Base-by-base conservation (phyloP, 2,888 invertebrate species). In the Drepana falcataria region DNA sequence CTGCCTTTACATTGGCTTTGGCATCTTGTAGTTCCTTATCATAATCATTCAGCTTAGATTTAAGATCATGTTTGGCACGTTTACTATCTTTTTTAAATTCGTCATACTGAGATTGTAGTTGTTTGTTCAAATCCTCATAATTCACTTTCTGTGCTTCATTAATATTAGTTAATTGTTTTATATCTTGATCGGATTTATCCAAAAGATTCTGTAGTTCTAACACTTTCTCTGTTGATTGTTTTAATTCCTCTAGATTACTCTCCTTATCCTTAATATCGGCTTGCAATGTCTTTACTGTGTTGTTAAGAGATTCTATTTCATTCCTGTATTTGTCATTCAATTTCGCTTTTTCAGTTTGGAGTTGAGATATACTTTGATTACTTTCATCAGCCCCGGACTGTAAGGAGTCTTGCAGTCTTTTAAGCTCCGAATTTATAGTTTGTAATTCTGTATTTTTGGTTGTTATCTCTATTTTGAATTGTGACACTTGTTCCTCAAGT, bases 1-100 rank as follows among this genome's bases (percentile, higher is more conserved):
- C 90, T 48, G 67, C 59, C 59, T 83, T 83, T 34, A 86, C 65
- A 59, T 81, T 85, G 48, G 83, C 83, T 73, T 83, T 90, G 51
- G 85, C 81, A 56, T 82, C 81, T 59, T 79, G 74, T 56, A 86
- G 69, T 66, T 85, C 79, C 63, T 85, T 87, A 58, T 91, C 87
- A 55, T 84, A 83, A 34, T 85, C 94, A 59, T 93, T 93, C 56
- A 96, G 73, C 69, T 93, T 93, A 35, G 84, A 76, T 64, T 90
- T 82, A 2, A 94, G 73, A 48, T 93, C 92, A 53, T 88, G 86
- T 63, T 90, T 90, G 44, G 91, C 84, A 54, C 82, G 83, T 71
- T 93, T 93, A 57, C 79, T 84, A 59, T 91, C 87, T 57, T 81
- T 87, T 64, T 87, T 91, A 52, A 81, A 81, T 66, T 90, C 87